Evolutionary conservation across 2,888 invertebrate genomes (phyloP), one percentile per base, ranked within the genome.

Genomic region (Hemicrepidius hirtus): DNA sequence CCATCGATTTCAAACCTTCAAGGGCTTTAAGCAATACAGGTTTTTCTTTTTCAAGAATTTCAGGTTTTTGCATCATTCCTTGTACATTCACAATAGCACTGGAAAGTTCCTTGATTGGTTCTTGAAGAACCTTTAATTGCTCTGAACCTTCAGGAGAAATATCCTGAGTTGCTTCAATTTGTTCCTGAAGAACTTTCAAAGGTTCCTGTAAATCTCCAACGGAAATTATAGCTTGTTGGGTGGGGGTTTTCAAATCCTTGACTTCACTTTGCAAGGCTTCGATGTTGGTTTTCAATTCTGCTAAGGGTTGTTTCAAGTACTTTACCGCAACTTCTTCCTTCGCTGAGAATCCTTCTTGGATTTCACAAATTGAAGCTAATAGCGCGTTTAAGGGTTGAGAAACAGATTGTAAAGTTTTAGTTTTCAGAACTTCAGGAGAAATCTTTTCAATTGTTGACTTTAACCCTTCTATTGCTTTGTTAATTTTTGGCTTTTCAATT

Each of bases 1-100:
- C n/a, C 7, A 32, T 28, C 3, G 28, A n/a, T 28, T 53, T 53
- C 32, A 53, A 1, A 28, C 28, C 53, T n/a, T 12, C 3, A n/a
- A 53, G 12, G 1, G 53, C 53, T 0, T 24, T 32, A 0, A 13
- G 28, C 0, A 28, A 0, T 13, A 12, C 3, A 21, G 75, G 72
- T 69, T 78, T 77, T 40, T 68, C 40, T 37, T 53, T 12, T 16
- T 71, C 65, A 9, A 57, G 13, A 18, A 20, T 20, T 35, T 57
- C 21, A 10, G 63, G 63, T 18, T 13, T 46, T 28, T 32, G 0
- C 6, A 16, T n/a, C 18, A 63, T 6, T 10, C 0, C 46, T 32
- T 63, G 46, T 1, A 63, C 9, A 32, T 63, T 63, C 2, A 12
- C 9, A 12, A 63, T 9, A 9, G 24, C 13, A 16, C 1, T 16